phyloP scores from a whole-genome alignment of 2,888 invertebrate species.

The Eugnorisma glareosa region DNA sequence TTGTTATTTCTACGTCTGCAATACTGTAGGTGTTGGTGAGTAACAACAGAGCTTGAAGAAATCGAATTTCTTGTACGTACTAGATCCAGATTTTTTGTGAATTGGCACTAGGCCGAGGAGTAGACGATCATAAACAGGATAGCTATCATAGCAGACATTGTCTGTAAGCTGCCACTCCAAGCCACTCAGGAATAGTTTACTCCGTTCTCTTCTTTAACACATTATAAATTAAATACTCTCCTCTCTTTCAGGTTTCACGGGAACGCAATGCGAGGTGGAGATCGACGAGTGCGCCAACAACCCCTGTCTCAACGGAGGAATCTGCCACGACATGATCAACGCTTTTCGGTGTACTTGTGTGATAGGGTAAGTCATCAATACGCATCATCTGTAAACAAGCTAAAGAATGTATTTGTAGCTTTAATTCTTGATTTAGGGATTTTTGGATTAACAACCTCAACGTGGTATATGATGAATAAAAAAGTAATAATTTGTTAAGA shows the following conservation, averaged over 20 bases:
- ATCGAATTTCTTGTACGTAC: no score
- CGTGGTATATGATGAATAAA: no score
- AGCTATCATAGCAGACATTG: no score
- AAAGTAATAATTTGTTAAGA: no score
- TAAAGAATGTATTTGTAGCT: not conserved
- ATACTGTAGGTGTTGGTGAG: no score
- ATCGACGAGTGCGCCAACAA: conserved; percentile 97
- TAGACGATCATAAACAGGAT: no score
- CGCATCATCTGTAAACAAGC: not conserved
- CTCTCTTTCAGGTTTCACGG: conserved; percentile 93
- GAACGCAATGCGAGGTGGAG: conserved; percentile 97
- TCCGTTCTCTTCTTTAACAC: not conserved
- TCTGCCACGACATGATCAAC: conserved; percentile 96
- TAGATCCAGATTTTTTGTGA: no score
- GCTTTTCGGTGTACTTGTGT: conserved; percentile 97
- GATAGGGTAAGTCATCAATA: conserved; percentile 90
- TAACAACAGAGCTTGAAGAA: no score
- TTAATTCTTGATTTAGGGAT: not conserved
- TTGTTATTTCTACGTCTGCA: no score
- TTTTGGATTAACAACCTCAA: not conserved
- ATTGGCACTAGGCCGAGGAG: no score
- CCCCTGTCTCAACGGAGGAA: conserved; percentile 96
- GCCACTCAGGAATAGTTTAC: no score
- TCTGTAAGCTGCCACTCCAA: no score
- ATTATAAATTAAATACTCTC: not conserved